Conservation (phyloP, 2,797 vertebrate species). For the Columba guinea region DNA sequence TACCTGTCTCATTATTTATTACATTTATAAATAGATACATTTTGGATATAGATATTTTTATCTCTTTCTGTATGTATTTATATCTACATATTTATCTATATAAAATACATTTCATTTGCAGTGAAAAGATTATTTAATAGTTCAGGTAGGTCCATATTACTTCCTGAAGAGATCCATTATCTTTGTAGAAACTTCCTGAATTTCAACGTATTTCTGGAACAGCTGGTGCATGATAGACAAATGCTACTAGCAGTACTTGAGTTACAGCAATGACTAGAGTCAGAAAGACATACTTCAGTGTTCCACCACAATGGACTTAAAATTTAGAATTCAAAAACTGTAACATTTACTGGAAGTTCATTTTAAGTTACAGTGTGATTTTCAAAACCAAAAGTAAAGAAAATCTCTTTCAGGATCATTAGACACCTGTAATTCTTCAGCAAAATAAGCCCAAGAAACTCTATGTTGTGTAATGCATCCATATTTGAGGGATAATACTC, state of each 20-base stretch:
- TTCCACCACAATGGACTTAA: background rate
- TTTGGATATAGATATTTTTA: background rate
- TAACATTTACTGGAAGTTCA: background rate
- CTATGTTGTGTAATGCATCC: background rate
- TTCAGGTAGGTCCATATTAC: background rate
- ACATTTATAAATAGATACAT: background rate
- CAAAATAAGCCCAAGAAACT: background rate
- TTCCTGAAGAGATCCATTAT: background rate
- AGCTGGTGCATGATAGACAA: background rate
- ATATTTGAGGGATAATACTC: background rate
- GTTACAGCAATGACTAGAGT: background rate
- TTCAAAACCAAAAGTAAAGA: background rate
- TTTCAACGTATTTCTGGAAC: background rate
- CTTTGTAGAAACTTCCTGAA: background rate
- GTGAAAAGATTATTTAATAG: background rate
- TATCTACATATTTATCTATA: background rate
- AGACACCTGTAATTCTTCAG: background rate
- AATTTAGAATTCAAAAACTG: background rate
- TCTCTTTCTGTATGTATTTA: background rate
- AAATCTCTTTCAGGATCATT: background rate
- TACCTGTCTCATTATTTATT: background rate
- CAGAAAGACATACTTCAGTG: background rate
- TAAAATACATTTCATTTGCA: background rate
- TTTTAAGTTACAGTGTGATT: background rate
- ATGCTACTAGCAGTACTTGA: background rate